Evolutionary conservation across 1,140 invertebrate genomes (phyloP).

Genomic region (Pemphigus obesinymphae): DNA sequence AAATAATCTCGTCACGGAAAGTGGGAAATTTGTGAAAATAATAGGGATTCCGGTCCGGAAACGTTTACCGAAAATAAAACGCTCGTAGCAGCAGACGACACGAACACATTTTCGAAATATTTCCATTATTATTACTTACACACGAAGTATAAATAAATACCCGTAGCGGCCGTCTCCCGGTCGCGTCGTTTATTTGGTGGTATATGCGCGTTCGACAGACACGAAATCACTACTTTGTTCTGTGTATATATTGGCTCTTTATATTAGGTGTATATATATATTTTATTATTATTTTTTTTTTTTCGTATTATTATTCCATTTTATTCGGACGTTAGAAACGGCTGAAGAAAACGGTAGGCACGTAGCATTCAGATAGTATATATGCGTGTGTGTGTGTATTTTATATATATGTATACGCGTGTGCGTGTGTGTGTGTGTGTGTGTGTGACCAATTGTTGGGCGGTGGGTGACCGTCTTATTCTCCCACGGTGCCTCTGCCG

Average conservation of each 20-base stretch:
- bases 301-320: constrained; percentile 33
- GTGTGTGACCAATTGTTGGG: constrained; percentile 41
- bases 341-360: constrained; percentile 34
- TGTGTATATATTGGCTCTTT: not conserved
- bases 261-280: too few relatives aligned
- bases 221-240: constrained; percentile 6
- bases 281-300: constrained; percentile 2
- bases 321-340: constrained; percentile 41
- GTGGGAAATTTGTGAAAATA: not conserved
- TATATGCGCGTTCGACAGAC: not conserved
- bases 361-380: constrained; percentile 31
- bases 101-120: constrained; percentile 4
- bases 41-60: constrained; percentile 24
- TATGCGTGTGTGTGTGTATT: constrained; percentile 8
- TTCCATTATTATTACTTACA: not conserved
- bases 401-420: too few relatives aligned
- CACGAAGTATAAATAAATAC: not conserved
- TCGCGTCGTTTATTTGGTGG: not conserved
- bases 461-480: constrained; percentile 41
- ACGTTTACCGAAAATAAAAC: constrained; percentile 19
- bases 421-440: not conserved
- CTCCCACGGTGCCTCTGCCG: constrained; percentile 41
- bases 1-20: constrained; percentile 28
- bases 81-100: not conserved
- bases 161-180: not conserved